phyloP scores from a whole-genome alignment of 2,113 vertebrate genomes.

The Calonectris borealis region DNA sequence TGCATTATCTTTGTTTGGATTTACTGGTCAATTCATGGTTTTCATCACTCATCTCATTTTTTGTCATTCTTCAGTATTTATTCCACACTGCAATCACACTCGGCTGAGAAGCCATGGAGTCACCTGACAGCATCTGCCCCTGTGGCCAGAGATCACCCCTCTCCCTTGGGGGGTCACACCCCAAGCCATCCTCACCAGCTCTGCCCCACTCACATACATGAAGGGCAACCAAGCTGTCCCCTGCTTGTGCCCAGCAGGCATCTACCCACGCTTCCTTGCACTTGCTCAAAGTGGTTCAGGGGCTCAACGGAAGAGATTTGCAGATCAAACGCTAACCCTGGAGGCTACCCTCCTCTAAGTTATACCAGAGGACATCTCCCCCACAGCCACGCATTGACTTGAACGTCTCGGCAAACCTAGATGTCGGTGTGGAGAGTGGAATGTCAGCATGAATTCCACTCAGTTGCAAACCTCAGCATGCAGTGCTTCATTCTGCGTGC shows the following conservation, averaged over 20 bases:
- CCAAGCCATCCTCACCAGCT: neutral
- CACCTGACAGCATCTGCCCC: neutral
- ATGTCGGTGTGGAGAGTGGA: neutral
- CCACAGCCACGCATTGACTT: neutral
- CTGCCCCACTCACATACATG: neutral
- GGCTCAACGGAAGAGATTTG: accelerated
- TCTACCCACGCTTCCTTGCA: neutral
- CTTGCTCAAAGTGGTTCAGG: neutral
- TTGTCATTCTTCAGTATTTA: neutral
- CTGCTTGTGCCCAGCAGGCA: neutral
- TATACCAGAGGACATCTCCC: neutral
- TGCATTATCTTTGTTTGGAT: neutral
- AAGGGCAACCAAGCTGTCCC: neutral
- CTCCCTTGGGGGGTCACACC: accelerated
- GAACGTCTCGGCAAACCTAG: neutral
- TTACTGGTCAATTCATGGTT: neutral
- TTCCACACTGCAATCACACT: neutral
- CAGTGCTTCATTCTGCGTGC: accelerated
- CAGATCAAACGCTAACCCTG: neutral
- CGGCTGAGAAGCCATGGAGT: neutral
- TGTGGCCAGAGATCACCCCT: neutral
- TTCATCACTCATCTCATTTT: neutral
- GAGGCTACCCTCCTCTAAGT: too few relatives aligned
- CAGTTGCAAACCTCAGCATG: accelerated
- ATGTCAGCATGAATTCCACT: neutral